Evolutionary conservation across 2,113 vertebrate species (phyloP).

Genomic region (Procavia capensis): DNA sequence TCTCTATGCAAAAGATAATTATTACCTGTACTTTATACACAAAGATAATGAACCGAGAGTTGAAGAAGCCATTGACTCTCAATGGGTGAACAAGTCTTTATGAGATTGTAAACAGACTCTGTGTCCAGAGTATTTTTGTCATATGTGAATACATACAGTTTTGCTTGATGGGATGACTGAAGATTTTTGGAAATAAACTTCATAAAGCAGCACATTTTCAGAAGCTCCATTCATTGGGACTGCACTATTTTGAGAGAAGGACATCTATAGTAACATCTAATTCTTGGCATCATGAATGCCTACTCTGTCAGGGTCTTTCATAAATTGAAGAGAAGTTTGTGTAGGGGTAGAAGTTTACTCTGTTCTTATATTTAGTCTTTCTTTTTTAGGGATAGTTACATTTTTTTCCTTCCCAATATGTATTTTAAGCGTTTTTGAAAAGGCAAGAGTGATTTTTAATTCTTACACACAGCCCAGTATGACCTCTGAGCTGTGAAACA

Average conservation of each 20-base stretch:
- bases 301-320: background rate
- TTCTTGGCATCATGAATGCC: background rate
- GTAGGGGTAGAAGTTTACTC: background rate
- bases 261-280: background rate
- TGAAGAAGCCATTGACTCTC: conserved; percentile 16
- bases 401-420: background rate
- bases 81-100: background rate
- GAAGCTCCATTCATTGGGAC: background rate
- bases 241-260: background rate
- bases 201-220: conserved; percentile 37
- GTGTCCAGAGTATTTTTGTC: conserved; percentile 9
- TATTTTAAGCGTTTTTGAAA: conserved; percentile 26
- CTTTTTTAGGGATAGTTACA: background rate
- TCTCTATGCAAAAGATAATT: background rate
- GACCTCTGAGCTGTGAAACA: background rate
- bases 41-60: background rate
- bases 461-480: background rate
- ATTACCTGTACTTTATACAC: background rate
- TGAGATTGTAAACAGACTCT: background rate
- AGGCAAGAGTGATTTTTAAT: background rate
- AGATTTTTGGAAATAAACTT: conserved; percentile 30
- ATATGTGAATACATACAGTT: background rate
- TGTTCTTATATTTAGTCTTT: background rate
- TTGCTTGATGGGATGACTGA: background rate
- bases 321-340: conserved; percentile 13